These are phyloP conservation scores for Apostichopus japonicus DNA, from an alignment of 35 echinoderm and acorn worm genomes.

Conservation along the genomic window DNA sequence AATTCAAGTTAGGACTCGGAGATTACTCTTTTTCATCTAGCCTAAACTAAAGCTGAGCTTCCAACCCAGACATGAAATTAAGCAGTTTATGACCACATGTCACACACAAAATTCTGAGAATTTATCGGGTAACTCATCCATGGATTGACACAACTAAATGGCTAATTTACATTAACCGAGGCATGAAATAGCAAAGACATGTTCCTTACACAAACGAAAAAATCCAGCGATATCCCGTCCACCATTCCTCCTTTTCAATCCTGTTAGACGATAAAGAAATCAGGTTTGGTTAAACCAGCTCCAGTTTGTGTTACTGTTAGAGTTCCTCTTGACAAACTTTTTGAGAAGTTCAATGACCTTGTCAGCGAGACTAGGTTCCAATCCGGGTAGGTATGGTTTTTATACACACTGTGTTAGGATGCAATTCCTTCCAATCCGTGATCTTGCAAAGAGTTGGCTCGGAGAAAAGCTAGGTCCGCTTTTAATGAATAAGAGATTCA, in stretches of 20 bases:
- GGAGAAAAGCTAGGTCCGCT: not conserved
- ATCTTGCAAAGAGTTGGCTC: not conserved
- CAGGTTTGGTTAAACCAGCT: not conserved
- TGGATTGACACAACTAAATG: too few species aligned
- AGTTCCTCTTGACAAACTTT: not conserved
- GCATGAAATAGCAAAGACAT: not conserved
- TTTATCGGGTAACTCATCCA: too few species aligned
- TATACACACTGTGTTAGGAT: not conserved
- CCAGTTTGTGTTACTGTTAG: too few species aligned
- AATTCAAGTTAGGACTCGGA: too few species aligned
- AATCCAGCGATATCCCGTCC: not conserved
- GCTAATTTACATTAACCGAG: too few species aligned
- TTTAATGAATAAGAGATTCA: not conserved
- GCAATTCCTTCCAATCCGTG: not conserved
- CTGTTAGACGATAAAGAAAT: not conserved
- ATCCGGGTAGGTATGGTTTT: not conserved
- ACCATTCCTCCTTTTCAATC: slow-evolving; percentile 3
- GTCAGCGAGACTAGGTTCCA: not conserved
- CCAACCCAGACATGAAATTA: too few species aligned
- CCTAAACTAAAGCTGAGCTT: too few species aligned
- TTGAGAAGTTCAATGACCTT: slow-evolving; percentile 12
- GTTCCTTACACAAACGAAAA: slow-evolving; percentile 14
- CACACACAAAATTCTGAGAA: too few species aligned
- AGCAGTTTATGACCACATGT: too few species aligned
- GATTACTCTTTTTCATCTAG: too few species aligned